Conservation (phyloP, 1,140 invertebrate species). For the Zaprionus lachaisei region DNA sequence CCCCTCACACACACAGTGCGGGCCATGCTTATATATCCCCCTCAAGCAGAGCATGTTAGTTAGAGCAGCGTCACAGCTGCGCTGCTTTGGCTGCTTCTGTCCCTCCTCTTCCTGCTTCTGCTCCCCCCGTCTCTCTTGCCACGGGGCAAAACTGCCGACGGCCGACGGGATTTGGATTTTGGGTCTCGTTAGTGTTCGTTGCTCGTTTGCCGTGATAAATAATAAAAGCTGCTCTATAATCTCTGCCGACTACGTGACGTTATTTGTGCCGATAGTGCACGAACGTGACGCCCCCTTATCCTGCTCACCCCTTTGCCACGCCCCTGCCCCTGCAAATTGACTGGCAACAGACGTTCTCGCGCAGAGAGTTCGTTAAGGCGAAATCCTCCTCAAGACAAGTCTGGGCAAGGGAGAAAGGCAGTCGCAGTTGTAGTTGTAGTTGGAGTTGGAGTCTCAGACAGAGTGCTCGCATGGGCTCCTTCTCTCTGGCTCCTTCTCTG, state of each 20-base stretch:
- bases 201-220: conserved; percentile 80
- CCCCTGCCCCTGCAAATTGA: background rate
- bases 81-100: background rate
- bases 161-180: conserved; percentile 75
- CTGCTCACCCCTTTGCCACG: background rate
- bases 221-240: conserved; percentile 84
- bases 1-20: background rate
- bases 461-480: conserved; percentile 6
- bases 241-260: conserved; percentile 84
- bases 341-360: background rate
- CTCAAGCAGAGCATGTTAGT: background rate
- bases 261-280: conserved; percentile 84
- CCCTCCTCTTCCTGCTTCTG: background rate
- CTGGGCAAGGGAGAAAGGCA: background rate
- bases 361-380: conserved; percentile 6
- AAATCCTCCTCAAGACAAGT: background rate
- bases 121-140: background rate
- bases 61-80: background rate
- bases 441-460: background rate
- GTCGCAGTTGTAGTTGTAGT: background rate
- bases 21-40: background rate
- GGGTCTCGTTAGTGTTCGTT: conserved; percentile 80
- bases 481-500: conserved; percentile 15
- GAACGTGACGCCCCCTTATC: conserved; percentile 56
- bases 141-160: conserved; percentile 34